These are phyloP conservation scores for Drosophila atripex DNA, from an alignment of 2,888 invertebrate species.

Conservation along the genomic window DNA sequence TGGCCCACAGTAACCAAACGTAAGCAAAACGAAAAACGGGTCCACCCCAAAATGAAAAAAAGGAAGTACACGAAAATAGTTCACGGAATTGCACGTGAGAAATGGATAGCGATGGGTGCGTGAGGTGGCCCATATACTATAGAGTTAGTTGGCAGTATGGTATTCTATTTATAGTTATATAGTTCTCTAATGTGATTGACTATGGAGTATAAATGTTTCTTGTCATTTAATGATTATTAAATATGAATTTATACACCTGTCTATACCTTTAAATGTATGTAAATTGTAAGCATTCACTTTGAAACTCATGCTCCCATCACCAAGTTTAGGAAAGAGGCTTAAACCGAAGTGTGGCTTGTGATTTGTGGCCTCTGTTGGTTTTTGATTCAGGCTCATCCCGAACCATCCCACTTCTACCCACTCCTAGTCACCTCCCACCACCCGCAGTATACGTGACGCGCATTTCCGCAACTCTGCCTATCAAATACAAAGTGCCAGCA, in stretches of 20 bases:
- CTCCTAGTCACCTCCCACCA: neutral
- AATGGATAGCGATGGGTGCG: conserved; percentile 22
- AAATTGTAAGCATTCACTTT: too few relatives aligned
- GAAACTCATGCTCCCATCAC: conserved; percentile 20
- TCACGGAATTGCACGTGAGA: conserved; percentile 26
- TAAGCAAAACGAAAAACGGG: conserved; percentile 14
- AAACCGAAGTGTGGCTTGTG: conserved; percentile 44
- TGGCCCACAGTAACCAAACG: conserved; percentile 12
- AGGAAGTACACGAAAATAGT: conserved; percentile 30
- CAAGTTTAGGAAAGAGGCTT: conserved; percentile 1
- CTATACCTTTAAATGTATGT: neutral
- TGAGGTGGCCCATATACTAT: neutral
- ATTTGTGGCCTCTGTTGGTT: conserved; percentile 73
- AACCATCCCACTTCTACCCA: neutral
- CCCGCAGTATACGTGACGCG: conserved; percentile 66
- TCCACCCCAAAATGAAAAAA: conserved; percentile 4
- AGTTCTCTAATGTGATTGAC: too few relatives aligned
- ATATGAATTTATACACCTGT: too few relatives aligned
- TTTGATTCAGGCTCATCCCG: conserved; percentile 52
- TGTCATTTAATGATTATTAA: conserved; percentile 3
- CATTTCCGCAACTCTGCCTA: conserved; percentile 70
- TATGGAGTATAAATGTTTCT: too few relatives aligned
- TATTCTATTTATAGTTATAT: too few relatives aligned
- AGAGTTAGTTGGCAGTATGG: too few relatives aligned
- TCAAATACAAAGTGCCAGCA: conserved; percentile 75